Percentiles rank a stretch among this genome's conserved stretches.
phyloP scores from a whole-genome alignment of 2,888 invertebrate genomes.

The Eretmocerus hayati region DNA sequence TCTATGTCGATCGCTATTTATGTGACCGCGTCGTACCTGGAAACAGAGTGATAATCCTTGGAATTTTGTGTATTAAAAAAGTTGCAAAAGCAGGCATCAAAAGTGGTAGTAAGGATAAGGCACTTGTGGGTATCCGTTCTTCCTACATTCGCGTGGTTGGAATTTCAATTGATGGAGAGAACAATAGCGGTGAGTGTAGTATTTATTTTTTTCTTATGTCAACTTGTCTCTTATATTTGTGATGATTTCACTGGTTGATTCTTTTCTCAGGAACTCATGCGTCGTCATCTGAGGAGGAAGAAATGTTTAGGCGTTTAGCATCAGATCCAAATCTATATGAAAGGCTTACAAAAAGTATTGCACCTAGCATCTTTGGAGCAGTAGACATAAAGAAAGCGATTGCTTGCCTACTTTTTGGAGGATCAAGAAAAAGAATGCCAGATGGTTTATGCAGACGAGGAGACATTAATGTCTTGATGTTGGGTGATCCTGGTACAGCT shows the following conservation, averaged over 20 bases:
- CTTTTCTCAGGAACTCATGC: background rate
- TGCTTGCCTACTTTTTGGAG: constrained; percentile 90
- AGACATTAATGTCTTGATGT: constrained; percentile 88
- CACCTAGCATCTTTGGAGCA: constrained; percentile 94
- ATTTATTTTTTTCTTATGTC: constrained; percentile 1
- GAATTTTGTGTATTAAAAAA: constrained; percentile 95
- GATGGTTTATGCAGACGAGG: constrained; percentile 94
- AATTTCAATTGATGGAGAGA: constrained; percentile 77
- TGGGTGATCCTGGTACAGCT: constrained; percentile 99
- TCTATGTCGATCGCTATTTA: constrained; percentile 88
- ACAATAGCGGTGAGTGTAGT: constrained; percentile 57
- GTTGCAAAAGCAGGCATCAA: constrained; percentile 58
- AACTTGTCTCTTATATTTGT: background rate
- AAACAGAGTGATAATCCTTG: constrained; percentile 85
- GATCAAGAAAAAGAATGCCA: constrained; percentile 79
- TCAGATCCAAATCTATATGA: constrained; percentile 83
- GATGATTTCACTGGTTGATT: background rate
- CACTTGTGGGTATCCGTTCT: constrained; percentile 82
- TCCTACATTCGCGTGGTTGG: constrained; percentile 95
- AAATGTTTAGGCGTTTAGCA: constrained; percentile 76
- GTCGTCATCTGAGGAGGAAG: constrained; percentile 72
- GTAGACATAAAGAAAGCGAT: constrained; percentile 95
- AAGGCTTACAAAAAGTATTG: constrained; percentile 80
- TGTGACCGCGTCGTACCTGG: constrained; percentile 96
- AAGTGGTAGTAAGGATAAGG: constrained; percentile 66